These are phyloP conservation scores for Gobio occitaniae DNA, from an alignment of 2,797 vertebrate species.

Conservation along the genomic window DNA sequence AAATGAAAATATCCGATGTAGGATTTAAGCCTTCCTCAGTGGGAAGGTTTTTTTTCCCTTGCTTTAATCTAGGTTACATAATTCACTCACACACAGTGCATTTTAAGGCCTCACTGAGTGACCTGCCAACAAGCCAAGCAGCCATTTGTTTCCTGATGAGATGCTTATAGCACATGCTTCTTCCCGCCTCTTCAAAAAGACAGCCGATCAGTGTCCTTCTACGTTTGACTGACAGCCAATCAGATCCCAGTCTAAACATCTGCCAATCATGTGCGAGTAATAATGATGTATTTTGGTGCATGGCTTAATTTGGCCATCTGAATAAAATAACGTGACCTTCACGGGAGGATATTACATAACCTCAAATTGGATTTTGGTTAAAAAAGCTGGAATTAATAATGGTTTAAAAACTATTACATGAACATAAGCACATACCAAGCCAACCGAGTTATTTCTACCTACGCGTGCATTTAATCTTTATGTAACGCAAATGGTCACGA, in stretches of 20 bases:
- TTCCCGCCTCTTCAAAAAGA: not conserved
- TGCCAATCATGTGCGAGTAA: not conserved
- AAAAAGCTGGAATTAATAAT: not conserved
- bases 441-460: not conserved
- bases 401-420: not conserved
- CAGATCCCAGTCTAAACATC: conserved; percentile 10
- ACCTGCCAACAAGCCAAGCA: conserved; percentile 26
- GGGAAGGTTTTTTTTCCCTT: not conserved
- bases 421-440: not conserved
- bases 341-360: not conserved
- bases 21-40: not conserved
- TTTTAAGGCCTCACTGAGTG: not conserved
- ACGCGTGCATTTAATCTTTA: conserved; percentile 30
- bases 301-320: conserved; percentile 9
- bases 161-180: not conserved
- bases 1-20: conserved; percentile 41
- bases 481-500: conserved; percentile 40
- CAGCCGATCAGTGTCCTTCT: conserved; percentile 4
- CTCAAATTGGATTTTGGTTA: not conserved
- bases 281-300: not conserved
- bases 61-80: conserved; percentile 31
- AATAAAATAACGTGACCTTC: not conserved
- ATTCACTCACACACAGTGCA: conserved; percentile 1
- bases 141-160: conserved; percentile 13
- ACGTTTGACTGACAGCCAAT: conserved; percentile 14